Percentiles rank a stretch among this genome's conserved stretches.
phyloP scores from a whole-genome alignment of 2,888 invertebrate genomes.

The Morpho deidamia region DNA sequence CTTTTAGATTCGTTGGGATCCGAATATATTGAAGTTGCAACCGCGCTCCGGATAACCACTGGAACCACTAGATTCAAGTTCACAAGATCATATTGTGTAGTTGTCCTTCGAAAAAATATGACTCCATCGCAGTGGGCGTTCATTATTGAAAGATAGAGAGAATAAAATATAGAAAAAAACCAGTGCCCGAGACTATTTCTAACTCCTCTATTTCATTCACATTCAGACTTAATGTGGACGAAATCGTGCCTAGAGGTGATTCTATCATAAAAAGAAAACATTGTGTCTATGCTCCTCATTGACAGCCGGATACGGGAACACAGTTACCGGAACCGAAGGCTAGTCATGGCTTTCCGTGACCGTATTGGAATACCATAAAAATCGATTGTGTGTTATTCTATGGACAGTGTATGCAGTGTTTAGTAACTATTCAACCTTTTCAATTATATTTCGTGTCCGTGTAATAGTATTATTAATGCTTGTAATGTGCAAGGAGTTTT shows the following conservation, averaged over 20 bases:
- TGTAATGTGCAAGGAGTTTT: not conserved
- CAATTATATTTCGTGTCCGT: conserved; percentile 1
- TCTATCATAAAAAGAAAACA: not conserved
- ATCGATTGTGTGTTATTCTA: conserved; percentile 11
- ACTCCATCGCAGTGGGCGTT: not conserved
- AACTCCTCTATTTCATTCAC: no score
- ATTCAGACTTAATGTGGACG: no score
- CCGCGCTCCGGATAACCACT: no score
- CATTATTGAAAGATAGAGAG: not conserved
- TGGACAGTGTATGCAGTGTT: conserved; percentile 3
- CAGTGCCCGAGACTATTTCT: no score
- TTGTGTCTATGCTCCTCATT: not conserved
- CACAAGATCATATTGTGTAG: no score
- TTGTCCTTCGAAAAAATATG: no score
- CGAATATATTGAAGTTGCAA: no score
- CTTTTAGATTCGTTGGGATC: no score
- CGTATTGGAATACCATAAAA: conserved; percentile 17
- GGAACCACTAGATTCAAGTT: no score
- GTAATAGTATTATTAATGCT: not conserved
- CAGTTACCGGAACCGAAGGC: conserved; percentile 24
- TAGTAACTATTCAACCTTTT: conserved; percentile 5
- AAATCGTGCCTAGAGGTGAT: no score
- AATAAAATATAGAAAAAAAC: no score
- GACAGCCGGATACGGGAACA: conserved; percentile 20
- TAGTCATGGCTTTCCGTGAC: conserved; percentile 27